Evolutionary conservation across 92 coral and sea anemone species (phyloP), one percentile per base, ranked within the genome.

Genomic region (Parazoanthus swiftii): DNA sequence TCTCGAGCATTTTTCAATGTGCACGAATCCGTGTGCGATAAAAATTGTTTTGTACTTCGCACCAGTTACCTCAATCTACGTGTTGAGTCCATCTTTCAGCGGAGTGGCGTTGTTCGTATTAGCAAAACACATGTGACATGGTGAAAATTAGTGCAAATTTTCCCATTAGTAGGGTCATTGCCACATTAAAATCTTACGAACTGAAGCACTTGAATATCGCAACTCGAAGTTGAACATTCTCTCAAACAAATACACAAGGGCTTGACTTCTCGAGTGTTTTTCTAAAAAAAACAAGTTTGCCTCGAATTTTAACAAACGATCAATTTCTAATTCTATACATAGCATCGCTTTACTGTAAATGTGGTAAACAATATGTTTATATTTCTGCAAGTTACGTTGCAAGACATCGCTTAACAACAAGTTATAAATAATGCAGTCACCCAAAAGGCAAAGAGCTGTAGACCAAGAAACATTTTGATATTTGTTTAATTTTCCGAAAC

Each of bases 21-120:
- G 70, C 44, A 43, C 6, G 9, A 50, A 38, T 58, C 72, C 37
- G 85, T 56, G 85, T 80, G 72, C 20, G 85, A 46, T 65, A n/a
- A 54, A 35, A 58, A 56, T 35, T 71, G 33, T 70, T 44, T 20
- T 9, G 43, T 18, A 44, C 66, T 36, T 36, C 23, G 29, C 43
- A 71, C 46, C 42, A 15, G 66, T 71, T 71, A 16, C 79, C 79
- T 29, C n/a, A n/a, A 59, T 33, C 9, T 6, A 84, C 46, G 37
- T 35, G 87, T 26, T 33, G 77, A 84, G 87, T 70, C 37, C 16
- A 84, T 73, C 87, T 84, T 84, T 84, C 87, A 84, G 37, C 79
- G 14, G 8, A 4, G 36, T 71, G 65, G 67, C 59, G 42, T 44
- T 70, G 23, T 36, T 70, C 26, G 42, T 14, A 39, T 50, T 50